A percentile compares a stretch with the other conserved stretches of the same genome.
Evolutionary conservation across 2,113 vertebrate genomes (phyloP).

Genomic region (Epinephelus fuscoguttatus): DNA sequence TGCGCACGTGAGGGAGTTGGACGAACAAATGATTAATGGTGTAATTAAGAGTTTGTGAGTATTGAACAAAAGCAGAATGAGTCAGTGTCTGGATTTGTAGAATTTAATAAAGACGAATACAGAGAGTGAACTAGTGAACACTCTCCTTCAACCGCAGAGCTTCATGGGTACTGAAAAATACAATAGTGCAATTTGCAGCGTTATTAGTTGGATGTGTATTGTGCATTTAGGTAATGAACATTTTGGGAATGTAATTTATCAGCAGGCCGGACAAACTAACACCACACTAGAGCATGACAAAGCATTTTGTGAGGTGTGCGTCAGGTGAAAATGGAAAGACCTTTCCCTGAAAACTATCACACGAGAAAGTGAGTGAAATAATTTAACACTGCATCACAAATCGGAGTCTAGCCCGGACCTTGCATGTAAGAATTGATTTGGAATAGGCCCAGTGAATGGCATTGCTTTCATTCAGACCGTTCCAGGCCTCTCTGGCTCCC

Average conservation of each 20-base stretch:
- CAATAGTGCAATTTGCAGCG: slow-evolving; percentile 5
- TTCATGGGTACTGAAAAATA: slow-evolving; percentile 12
- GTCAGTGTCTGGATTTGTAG: slow-evolving; percentile 1
- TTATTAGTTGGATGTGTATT: slow-evolving; percentile 21
- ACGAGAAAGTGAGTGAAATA: not conserved
- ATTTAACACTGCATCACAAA: slow-evolving; percentile 20
- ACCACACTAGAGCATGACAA: not conserved
- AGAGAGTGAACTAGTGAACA: not conserved
- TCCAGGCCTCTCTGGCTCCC: slow-evolving; percentile 42
- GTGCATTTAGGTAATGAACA: slow-evolving; percentile 5
- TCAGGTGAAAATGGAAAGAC: too few species aligned
- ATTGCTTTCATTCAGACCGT: slow-evolving; percentile 27
- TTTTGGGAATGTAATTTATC: slow-evolving; percentile 24
- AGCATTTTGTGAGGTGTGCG: not conserved
- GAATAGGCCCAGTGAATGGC: not conserved
- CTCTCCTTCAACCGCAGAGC: not conserved
- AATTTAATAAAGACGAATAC: slow-evolving; percentile 29
- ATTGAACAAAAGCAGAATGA: slow-evolving; percentile 1
- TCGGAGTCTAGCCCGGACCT: not conserved
- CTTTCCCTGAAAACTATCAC: not conserved
- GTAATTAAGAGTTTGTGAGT: slow-evolving; percentile 38
- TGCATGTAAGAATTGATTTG: not conserved
- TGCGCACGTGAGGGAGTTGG: not conserved
- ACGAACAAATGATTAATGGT: slow-evolving; percentile 18
- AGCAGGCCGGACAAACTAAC: not conserved